Evolutionary conservation across 2,888 invertebrate genomes (phyloP).

Genomic region (Ornithoptera alexandrae): DNA sequence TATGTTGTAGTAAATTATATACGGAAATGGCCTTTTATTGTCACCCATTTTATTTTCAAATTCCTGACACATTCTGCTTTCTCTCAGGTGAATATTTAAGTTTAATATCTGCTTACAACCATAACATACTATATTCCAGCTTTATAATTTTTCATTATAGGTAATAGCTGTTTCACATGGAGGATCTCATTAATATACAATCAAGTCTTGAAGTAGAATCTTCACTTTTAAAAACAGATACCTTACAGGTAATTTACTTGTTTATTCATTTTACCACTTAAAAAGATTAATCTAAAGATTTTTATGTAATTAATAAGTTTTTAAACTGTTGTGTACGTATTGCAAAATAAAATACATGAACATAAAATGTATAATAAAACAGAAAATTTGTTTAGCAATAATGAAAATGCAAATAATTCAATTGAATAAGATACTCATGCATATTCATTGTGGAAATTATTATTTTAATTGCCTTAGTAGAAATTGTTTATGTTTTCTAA

Average conservation of each 20-base stretch:
- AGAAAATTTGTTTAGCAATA: too few relatives aligned
- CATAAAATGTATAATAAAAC: neutral
- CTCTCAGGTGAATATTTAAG: constrained; percentile 46
- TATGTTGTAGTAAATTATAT: constrained; percentile 64
- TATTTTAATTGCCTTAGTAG: too few relatives aligned
- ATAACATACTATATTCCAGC: neutral
- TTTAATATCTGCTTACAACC: constrained; percentile 2
- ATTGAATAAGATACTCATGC: too few relatives aligned
- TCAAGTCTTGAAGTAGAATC: constrained; percentile 44
- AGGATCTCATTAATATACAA: constrained; percentile 23
- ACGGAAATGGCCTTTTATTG: constrained; percentile 42
- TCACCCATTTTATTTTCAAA: constrained; percentile 30
- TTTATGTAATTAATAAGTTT: neutral
- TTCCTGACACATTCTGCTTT: constrained; percentile 36
- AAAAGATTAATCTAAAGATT: neutral
- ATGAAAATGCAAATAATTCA: too few relatives aligned
- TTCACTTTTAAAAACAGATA: constrained; percentile 40
- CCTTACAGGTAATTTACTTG: constrained; percentile 52
- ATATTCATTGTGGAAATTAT: too few relatives aligned
- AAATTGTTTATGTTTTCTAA: too few relatives aligned
- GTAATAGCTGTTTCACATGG: constrained; percentile 23
- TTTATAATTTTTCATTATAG: constrained; percentile 16
- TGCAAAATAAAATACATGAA: too few relatives aligned
- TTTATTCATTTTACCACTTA: neutral
- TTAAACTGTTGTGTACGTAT: too few relatives aligned